Evolutionary conservation across 2,888 invertebrate species (phyloP), one percentile per base, ranked within the genome.

Genomic region (Agrochola lychnidis): DNA sequence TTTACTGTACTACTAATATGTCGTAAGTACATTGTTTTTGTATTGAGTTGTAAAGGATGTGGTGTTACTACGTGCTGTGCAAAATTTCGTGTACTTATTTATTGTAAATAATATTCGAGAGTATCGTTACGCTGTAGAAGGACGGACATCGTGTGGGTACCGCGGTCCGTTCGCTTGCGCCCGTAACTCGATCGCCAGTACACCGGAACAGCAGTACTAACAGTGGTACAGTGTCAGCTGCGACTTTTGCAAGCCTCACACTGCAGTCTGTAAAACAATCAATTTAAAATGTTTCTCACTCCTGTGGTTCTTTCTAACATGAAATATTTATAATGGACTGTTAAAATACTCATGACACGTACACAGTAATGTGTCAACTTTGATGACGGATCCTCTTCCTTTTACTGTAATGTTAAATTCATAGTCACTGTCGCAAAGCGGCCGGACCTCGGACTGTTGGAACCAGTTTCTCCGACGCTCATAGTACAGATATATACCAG

Each of bases 61-160:
- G 87, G 78, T 61, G 57, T 66, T 68, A 42, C 75, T 70, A 76
- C 72, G 70, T 81, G 70, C 81, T 80, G 81, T 79, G 83, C 88
- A 83, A 91, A 90, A 89, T 89, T 89, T 85, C 79, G 78, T 92
- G 92, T 93, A 93, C 94, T 93, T 93, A 92, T 92, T 92, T 92
- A 91, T 92, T 93, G 92, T 93, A 93, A 92, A 93, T 93, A 93
- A 87, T 86, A 82, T 84, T 83, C 73, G 72, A 77, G 72, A 77
- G 84, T 81, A 75, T 83, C 79, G 70, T 76, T 51, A 62, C 76
- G 66, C 85, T 59, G 77, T 71, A 84, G 77, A 36, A 81, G 87
- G 87, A 80, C 84, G 79, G 85, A 76, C 88, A 86, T 75, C 80
- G 86, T 53, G 79, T 68, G 42, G 22, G 71, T 4, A 6, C 30